A percentile compares a stretch with the other conserved stretches of the same genome.
phyloP scores from a whole-genome alignment of 2,113 vertebrate genomes.

The Psittacula cyanocephala region DNA sequence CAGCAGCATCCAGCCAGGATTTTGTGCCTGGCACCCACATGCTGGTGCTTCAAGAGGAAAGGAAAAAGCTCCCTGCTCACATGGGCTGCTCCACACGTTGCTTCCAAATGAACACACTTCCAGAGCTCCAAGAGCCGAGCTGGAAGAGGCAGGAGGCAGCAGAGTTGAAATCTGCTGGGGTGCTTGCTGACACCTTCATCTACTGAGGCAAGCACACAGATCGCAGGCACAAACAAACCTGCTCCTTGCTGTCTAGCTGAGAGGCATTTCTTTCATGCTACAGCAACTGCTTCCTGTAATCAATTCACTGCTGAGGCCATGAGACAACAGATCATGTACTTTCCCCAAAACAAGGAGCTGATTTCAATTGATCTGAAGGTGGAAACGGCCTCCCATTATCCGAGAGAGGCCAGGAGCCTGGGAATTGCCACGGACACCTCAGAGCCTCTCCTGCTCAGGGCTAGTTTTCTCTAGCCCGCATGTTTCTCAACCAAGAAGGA shows the following conservation, averaged over 20 bases:
- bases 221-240: not conserved
- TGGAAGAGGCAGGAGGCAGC: not conserved
- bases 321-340: not conserved
- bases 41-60: not conserved
- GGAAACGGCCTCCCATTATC: not conserved
- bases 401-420: not conserved
- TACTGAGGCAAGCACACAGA: not conserved
- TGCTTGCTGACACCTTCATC: slow-evolving; percentile 36
- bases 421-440: not conserved
- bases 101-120: not conserved
- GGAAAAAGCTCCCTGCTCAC: not conserved
- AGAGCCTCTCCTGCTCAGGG: not conserved
- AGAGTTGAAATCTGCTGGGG: slow-evolving; percentile 1
- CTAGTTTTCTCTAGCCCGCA: not conserved
- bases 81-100: not conserved
- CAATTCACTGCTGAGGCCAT: not conserved
- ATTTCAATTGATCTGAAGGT: not conserved
- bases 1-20: not conserved
- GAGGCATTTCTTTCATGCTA: not conserved
- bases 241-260: not conserved
- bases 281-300: not conserved
- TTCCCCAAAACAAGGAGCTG: not conserved
- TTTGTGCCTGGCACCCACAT: not conserved
- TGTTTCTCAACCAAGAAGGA: not conserved
- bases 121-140: not conserved